These are phyloP conservation scores for Pluvianellus socialis DNA, from an alignment of 2,113 vertebrate genomes.

Conservation along the genomic window DNA sequence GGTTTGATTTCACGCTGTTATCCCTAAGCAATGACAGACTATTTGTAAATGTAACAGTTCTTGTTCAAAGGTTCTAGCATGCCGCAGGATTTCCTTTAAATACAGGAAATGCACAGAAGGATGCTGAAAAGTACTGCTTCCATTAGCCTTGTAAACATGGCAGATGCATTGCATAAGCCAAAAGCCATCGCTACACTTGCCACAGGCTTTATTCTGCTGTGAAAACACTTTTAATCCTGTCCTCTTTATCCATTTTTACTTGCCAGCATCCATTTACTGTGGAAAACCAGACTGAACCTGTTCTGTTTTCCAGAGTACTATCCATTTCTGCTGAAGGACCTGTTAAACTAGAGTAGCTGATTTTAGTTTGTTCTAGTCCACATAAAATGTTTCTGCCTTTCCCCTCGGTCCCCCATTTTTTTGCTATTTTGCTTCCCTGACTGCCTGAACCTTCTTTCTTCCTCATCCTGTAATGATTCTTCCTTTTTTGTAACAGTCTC, in stretches of 20 bases:
- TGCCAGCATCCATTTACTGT: not conserved
- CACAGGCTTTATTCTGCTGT: not conserved
- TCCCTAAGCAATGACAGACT: not conserved
- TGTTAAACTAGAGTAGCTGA: not conserved
- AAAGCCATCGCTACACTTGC: not conserved
- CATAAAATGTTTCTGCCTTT: not conserved
- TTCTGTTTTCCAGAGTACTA: not conserved
- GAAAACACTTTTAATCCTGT: not conserved
- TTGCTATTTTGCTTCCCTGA: not conserved
- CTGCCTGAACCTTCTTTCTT: constrained; percentile 42
- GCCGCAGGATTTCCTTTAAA: not conserved
- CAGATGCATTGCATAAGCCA: not conserved
- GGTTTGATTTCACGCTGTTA: not conserved
- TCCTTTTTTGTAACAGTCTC: constrained; percentile 55
- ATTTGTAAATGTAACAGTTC: not conserved
- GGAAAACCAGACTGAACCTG: not conserved
- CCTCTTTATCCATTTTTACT: not conserved
- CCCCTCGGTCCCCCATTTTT: not conserved
- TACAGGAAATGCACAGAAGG: not conserved
- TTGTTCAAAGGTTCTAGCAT: not conserved
- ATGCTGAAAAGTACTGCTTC: not conserved
- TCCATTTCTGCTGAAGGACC: not conserved
- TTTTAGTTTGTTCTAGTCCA: not conserved
- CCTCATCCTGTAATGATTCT: constrained; percentile 46
- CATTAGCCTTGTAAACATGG: not conserved